A percentile compares a stretch with the other conserved stretches of the same genome.
Evolutionary conservation across 2,113 vertebrate genomes (phyloP).

Genomic region (Oceanodroma tethys): DNA sequence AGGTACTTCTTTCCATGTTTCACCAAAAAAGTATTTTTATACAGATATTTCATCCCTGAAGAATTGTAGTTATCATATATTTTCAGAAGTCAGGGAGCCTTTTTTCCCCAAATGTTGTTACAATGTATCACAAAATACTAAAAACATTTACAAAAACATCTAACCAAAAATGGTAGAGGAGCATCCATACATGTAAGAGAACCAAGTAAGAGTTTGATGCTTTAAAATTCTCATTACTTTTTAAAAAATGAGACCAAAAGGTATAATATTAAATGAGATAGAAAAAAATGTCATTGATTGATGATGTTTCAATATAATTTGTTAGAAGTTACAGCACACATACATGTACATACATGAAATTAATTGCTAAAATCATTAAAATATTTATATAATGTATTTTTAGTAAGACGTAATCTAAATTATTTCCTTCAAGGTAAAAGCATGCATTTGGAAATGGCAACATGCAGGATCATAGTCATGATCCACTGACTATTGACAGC

Average conservation of each 20-base stretch:
- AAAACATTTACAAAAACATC: not conserved
- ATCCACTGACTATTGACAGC: not conserved
- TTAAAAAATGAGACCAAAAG: not conserved
- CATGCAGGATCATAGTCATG: not conserved
- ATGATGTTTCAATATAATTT: not conserved
- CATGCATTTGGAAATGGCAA: not conserved
- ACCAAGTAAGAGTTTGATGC: not conserved
- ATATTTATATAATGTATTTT: not conserved
- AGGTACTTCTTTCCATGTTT: not conserved
- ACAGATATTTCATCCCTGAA: not conserved
- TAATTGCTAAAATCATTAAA: not conserved
- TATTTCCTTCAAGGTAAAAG: not conserved
- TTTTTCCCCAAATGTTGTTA: not conserved
- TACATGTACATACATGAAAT: not conserved
- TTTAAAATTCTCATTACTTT: not conserved
- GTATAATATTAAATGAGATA: not conserved
- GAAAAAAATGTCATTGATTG: not conserved
- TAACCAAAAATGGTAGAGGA: not conserved
- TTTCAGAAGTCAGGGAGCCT: not conserved
- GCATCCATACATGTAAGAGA: not conserved
- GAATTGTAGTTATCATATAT: not conserved
- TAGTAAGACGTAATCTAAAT: not conserved
- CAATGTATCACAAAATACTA: not conserved
- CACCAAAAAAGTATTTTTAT: not conserved
- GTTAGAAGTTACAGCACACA: not conserved